A percentile compares a stretch with the other conserved stretches of the same genome.
These are phyloP conservation scores for Eulacestoma nigropectus DNA, from an alignment of 2,113 vertebrate species.

Conservation along the genomic window DNA sequence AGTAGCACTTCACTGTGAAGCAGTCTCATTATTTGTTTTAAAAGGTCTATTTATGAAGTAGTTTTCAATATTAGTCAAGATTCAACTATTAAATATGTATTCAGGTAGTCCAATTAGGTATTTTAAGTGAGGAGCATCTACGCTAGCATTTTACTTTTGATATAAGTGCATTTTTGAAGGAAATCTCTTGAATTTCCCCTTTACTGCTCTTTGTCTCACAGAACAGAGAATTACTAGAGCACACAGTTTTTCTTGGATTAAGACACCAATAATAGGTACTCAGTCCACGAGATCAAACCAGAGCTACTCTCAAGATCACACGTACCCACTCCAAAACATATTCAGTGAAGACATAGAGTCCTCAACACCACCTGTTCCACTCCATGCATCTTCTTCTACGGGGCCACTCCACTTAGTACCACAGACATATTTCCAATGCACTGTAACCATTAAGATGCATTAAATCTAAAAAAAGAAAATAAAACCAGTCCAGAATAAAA, in stretches of 20 bases:
- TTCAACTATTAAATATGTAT: not conserved
- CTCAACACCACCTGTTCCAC: not conserved
- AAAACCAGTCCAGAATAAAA: not conserved
- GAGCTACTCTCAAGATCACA: not conserved
- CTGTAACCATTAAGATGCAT: not conserved
- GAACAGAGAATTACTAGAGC: not conserved
- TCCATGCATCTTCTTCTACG: not conserved
- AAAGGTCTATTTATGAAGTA: not conserved
- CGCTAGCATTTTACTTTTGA: not conserved
- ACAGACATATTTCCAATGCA: not conserved
- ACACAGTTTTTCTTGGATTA: not conserved
- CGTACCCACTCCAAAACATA: not conserved
- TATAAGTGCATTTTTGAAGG: not conserved
- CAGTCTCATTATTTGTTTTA: not conserved
- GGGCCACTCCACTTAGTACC: not conserved
- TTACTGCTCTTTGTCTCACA: not conserved
- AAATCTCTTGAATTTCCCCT: not conserved
- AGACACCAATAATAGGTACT: not conserved
- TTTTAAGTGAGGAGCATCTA: not conserved
- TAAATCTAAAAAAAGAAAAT: not conserved
- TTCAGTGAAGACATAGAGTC: not conserved
- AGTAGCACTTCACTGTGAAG: not conserved
- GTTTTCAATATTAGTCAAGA: not conserved
- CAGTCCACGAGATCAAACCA: not conserved
- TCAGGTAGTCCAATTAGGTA: not conserved